These are phyloP conservation scores for Osmerus eperlanus DNA, from an alignment of 2,113 vertebrate species.

Conservation along the genomic window DNA sequence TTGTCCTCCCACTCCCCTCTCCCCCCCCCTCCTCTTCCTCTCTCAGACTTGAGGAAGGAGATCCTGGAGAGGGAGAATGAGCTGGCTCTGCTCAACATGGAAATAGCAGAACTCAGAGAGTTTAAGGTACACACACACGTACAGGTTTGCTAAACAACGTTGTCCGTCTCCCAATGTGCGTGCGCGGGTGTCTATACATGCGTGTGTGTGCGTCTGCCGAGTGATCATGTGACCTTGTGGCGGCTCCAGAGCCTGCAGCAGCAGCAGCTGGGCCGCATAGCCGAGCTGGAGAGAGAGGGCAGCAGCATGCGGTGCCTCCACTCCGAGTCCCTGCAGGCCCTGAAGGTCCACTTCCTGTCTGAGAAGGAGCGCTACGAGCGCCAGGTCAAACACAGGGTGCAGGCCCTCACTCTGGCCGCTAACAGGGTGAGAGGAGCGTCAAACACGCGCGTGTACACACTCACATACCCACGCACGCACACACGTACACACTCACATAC, in stretches of 20 bases:
- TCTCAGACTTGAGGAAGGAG: constrained; percentile 39
- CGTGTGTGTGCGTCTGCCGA: constrained; percentile 4
- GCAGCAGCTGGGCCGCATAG: constrained; percentile 53
- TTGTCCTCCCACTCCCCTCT: too few species aligned
- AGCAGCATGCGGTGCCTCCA: constrained; percentile 28
- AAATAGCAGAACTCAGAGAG: constrained; percentile 39
- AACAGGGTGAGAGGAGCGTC: constrained; percentile 33
- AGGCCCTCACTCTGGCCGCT: constrained; percentile 24
- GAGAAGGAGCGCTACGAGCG: constrained; percentile 48
- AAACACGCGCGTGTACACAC: neutral
- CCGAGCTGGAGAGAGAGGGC: constrained; percentile 56
- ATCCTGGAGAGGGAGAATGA: constrained; percentile 47
- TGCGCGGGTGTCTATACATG: too few species aligned
- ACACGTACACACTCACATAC: neutral
- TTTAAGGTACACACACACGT: constrained; percentile 36
- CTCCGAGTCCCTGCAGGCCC: constrained; percentile 22
- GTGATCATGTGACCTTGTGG: neutral
- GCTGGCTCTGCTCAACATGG: constrained; percentile 36
- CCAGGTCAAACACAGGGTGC: constrained; percentile 30
- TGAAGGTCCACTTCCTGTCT: constrained; percentile 39
- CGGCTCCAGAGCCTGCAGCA: constrained; percentile 44
- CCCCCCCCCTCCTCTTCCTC: too few species aligned
- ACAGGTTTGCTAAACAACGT: too few species aligned
- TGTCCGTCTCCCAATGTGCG: neutral
- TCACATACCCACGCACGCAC: neutral